Conservation (phyloP, 1,140 invertebrate species). For the Adelges cooleyi region DNA sequence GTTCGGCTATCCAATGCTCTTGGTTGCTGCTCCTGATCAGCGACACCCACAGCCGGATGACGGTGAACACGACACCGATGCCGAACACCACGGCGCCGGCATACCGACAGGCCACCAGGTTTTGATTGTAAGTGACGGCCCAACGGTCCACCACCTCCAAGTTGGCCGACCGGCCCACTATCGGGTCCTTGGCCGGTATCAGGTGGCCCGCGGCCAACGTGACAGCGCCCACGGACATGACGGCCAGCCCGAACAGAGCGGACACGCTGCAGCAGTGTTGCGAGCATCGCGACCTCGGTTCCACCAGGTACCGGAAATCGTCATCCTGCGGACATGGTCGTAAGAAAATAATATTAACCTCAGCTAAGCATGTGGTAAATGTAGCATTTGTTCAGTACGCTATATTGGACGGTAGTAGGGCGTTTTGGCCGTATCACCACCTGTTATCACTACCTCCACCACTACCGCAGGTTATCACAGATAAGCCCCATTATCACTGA, state of each 20-base stretch:
- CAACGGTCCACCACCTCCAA: slow-evolving; percentile 41
- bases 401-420: neutral
- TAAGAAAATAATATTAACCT: neutral
- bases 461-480: no score
- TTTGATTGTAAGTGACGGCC: slow-evolving; percentile 42
- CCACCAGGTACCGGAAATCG: slow-evolving; percentile 4
- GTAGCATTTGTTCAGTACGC: no score
- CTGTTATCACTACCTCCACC: no score
- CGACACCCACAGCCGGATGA: neutral
- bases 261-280: slow-evolving; percentile 41
- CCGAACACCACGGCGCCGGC: slow-evolving; percentile 36
- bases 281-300: slow-evolving; percentile 31
- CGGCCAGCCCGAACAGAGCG: slow-evolving; percentile 40
- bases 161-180: slow-evolving; percentile 39
- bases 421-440: neutral
- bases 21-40: neutral
- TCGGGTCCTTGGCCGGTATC: slow-evolving; percentile 40
- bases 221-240: slow-evolving; percentile 41
- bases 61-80: slow-evolving; percentile 9
- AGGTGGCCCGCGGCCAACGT: slow-evolving; percentile 44
- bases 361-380: neutral
- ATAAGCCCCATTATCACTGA: no score
- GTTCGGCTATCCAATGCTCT: no score
- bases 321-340: neutral
- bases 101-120: slow-evolving; percentile 43